phyloP scores from a whole-genome alignment of 2,888 invertebrate species.

The Callosobruchus maculatus region DNA sequence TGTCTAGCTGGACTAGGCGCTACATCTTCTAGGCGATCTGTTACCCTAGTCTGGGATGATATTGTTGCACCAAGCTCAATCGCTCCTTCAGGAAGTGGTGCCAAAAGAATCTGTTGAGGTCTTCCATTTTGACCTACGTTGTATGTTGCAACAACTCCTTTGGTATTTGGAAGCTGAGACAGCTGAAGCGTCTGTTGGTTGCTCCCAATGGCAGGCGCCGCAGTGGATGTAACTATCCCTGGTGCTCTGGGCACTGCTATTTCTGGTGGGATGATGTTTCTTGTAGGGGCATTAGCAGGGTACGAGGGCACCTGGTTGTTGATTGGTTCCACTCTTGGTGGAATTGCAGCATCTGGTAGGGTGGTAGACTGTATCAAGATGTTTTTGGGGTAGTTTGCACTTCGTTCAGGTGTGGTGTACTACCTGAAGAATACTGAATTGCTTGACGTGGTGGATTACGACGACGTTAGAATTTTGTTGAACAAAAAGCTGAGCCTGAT shows the following conservation, averaged over 20 bases:
- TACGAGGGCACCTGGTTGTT: constrained; percentile 8
- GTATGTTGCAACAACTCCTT: no score
- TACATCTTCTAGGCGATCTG: background rate
- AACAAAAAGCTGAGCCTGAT: background rate
- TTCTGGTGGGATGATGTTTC: constrained; percentile 25
- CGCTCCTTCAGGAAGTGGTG: constrained; percentile 3
- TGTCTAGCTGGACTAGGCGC: background rate
- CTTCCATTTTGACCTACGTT: background rate
- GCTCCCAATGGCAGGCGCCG: background rate
- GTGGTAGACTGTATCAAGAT: background rate
- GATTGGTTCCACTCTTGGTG: background rate
- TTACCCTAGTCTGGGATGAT: background rate
- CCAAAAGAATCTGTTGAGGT: constrained; percentile 1
- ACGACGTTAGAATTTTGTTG: no score
- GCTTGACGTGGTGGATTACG: background rate
- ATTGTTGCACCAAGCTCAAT: constrained; percentile 6
- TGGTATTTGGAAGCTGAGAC: background rate
- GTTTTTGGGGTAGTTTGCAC: background rate
- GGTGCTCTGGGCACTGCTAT: constrained; percentile 7
- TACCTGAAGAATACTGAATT: background rate
- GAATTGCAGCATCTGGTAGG: background rate
- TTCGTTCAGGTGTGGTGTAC: background rate
- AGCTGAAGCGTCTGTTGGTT: background rate
- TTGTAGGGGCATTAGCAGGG: constrained; percentile 15
- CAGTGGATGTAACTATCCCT: background rate